These are phyloP conservation scores for Luffia ferchaultella DNA, from an alignment of 2,888 invertebrate species.

Conservation along the genomic window DNA sequence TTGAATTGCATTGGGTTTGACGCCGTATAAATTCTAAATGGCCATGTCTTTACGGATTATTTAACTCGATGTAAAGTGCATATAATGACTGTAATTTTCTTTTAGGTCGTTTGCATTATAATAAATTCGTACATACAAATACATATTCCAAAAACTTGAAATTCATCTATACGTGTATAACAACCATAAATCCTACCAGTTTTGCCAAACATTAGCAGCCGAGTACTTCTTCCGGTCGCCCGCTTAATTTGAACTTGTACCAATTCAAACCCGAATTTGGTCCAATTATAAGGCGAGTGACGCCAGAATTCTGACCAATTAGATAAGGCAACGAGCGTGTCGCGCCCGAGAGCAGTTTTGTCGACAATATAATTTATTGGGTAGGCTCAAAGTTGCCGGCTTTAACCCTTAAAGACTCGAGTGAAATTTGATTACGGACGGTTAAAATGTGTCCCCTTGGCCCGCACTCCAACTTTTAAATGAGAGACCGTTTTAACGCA, in stretches of 20 bases:
- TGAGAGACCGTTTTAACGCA: conserved; percentile 25
- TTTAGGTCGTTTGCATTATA: too few species aligned
- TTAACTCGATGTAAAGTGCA: too few species aligned
- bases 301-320: conserved; percentile 61
- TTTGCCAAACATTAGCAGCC: too few species aligned
- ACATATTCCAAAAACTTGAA: too few species aligned
- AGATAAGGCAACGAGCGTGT: conserved; percentile 64
- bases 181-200: too few species aligned
- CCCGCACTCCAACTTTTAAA: conserved; percentile 47
- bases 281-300: conserved; percentile 59
- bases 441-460: conserved; percentile 52
- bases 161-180: too few species aligned
- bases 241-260: conserved; percentile 50
- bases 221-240: too few species aligned
- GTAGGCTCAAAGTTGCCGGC: conserved; percentile 58
- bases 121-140: too few species aligned
- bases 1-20: too few species aligned
- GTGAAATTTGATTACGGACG: conserved; percentile 61
- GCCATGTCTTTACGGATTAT: too few species aligned
- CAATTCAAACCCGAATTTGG: conserved; percentile 39
- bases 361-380: conserved; percentile 65
- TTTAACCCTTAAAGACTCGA: conserved; percentile 63
- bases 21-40: too few species aligned
- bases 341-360: conserved; percentile 62
- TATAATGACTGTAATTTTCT: too few species aligned